Percentiles rank a stretch among this genome's conserved stretches.
These are phyloP conservation scores for Rana temporaria DNA, from an alignment of 2,113 vertebrate species.

Conservation along the genomic window DNA sequence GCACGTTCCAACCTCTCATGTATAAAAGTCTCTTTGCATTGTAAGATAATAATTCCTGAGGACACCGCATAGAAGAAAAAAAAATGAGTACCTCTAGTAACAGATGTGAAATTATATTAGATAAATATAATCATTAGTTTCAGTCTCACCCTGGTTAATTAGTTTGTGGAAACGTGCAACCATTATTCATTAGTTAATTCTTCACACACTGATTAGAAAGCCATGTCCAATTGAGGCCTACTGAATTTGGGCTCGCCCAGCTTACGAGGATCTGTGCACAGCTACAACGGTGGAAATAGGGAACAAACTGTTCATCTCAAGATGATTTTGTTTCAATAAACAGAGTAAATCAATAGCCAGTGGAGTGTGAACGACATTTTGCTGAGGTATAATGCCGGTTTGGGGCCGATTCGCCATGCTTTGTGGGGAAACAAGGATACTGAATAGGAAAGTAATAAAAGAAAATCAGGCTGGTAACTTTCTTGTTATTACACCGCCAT, in stretches of 20 bases:
- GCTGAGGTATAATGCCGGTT: conserved; percentile 87
- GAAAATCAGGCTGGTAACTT: conserved; percentile 80
- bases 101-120: conserved; percentile 98
- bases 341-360: conserved; percentile 98
- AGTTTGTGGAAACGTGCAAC: conserved; percentile 98
- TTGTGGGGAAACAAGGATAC: conserved; percentile 83
- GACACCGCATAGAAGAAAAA: conserved; percentile 70
- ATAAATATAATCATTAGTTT: conserved; percentile 99
- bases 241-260: conserved; percentile 88
- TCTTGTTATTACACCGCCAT: conserved; percentile 72
- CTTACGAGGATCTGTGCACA: conserved; percentile 77
- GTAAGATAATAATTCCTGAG: conserved; percentile 71
- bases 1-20: not conserved
- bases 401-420: conserved; percentile 86
- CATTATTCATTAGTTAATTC: conserved; percentile 99
- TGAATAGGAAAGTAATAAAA: conserved; percentile 85
- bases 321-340: conserved; percentile 97
- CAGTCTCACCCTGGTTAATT: conserved; percentile 98
- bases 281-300: conserved; percentile 87
- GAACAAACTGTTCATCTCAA: conserved; percentile 92
- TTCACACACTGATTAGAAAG: conserved; percentile 95
- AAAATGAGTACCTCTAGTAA: conserved; percentile 82
- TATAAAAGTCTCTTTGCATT: conserved; percentile 62
- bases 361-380: conserved; percentile 96
- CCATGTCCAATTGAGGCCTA: conserved; percentile 91